Conservation (phyloP, 2,113 vertebrate species). For the Anas platyrhynchos region DNA sequence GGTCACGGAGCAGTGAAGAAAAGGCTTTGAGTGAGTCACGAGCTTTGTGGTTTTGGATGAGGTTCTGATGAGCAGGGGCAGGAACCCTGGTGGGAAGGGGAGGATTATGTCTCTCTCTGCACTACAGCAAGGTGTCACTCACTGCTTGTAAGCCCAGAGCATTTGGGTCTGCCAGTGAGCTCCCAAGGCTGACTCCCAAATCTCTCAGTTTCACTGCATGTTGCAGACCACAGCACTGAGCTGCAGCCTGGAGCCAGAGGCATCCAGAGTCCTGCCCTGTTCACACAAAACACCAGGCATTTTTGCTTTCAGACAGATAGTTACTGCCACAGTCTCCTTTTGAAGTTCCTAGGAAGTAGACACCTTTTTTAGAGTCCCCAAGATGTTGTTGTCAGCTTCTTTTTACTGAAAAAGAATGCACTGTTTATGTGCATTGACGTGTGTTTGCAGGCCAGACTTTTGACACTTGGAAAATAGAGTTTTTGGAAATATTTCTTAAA, state of each 20-base stretch:
- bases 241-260: neutral
- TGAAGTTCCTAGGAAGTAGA: neutral
- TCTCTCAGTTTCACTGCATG: accelerated
- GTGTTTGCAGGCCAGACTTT: neutral
- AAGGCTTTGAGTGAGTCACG: neutral
- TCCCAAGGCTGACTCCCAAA: neutral
- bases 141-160: neutral
- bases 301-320: neutral
- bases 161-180: neutral
- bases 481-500: neutral
- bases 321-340: neutral
- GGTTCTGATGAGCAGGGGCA: accelerated
- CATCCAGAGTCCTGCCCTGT: neutral
- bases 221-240: accelerated
- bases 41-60: neutral
- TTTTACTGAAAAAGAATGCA: neutral
- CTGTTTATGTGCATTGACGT: neutral
- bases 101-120: neutral
- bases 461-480: neutral
- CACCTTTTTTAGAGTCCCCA: neutral
- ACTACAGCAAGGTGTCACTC: accelerated
- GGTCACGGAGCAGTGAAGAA: accelerated
- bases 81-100: neutral
- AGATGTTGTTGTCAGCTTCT: neutral
- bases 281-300: neutral